phyloP scores from a whole-genome alignment of 2,888 invertebrate species.

The Trichopoda pennipes region DNA sequence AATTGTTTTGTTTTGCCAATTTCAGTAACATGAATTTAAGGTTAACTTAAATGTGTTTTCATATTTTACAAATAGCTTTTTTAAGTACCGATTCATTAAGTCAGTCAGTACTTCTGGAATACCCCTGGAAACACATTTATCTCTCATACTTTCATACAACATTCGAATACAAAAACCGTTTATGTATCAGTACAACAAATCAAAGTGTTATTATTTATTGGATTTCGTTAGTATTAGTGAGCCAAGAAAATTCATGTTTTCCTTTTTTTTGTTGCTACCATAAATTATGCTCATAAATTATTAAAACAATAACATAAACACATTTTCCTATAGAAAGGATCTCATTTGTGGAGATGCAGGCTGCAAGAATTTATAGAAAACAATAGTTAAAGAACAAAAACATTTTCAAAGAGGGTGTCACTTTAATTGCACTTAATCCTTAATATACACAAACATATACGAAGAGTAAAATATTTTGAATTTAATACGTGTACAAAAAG shows the following conservation, averaged over 20 bases:
- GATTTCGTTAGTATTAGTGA: neutral
- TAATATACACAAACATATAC: neutral
- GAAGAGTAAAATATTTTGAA: neutral
- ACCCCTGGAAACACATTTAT: no score
- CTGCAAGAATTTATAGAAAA: slow-evolving; percentile 17
- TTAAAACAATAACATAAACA: neutral
- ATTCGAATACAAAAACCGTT: no score
- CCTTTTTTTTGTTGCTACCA: slow-evolving; percentile 14
- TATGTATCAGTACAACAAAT: no score
- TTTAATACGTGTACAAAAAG: no score
- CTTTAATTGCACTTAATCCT: neutral
- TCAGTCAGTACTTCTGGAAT: no score
- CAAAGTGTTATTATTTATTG: neutral
- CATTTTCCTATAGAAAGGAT: neutral
- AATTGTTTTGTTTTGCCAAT: no score
- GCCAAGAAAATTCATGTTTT: neutral
- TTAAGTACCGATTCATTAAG: no score
- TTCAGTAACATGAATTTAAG: no score
- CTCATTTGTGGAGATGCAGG: neutral
- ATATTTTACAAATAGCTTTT: no score
- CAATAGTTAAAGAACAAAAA: neutral
- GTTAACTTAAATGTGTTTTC: no score
- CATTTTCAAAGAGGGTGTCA: neutral
- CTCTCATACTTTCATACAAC: no score
- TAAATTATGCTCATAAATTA: slow-evolving; percentile 41